Percentiles rank a stretch among this genome's conserved stretches.
phyloP scores from a whole-genome alignment of 2,888 invertebrate genomes.

The Scaeva pyrastri region DNA sequence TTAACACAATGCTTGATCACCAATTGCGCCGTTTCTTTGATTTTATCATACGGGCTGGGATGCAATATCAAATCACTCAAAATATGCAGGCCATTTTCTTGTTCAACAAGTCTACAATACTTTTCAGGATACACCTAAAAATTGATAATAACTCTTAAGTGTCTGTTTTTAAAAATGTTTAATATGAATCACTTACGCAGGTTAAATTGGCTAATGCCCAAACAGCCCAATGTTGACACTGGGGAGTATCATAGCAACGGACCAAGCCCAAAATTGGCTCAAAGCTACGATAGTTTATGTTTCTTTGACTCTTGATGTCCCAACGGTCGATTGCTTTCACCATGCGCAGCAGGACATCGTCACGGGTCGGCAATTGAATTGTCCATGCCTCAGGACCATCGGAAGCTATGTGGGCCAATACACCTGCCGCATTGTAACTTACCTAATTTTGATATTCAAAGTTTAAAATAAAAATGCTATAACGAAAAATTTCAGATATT shows the following conservation, averaged over 20 bases:
- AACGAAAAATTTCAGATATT: neutral
- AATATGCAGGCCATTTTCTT: constrained; percentile 92
- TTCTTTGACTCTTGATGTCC: constrained; percentile 93
- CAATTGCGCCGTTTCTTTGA: constrained; percentile 88
- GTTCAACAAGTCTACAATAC: constrained; percentile 94
- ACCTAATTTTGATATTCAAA: constrained; percentile 85
- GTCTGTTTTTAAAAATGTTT: neutral
- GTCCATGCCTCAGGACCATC: constrained; percentile 95
- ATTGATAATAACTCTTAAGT: constrained; percentile 77
- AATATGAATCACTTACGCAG: constrained; percentile 80
- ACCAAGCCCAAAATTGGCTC: constrained; percentile 95
- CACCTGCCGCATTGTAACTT: constrained; percentile 98
- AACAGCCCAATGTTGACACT: constrained; percentile 98
- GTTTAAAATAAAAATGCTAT: neutral
- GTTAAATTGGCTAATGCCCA: constrained; percentile 99
- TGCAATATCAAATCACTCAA: constrained; percentile 88
- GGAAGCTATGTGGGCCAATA: constrained; percentile 97
- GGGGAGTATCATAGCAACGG: constrained; percentile 92
- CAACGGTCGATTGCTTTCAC: constrained; percentile 93
- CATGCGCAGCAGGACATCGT: constrained; percentile 90
- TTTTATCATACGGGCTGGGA: constrained; percentile 87
- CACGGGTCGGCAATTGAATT: constrained; percentile 88
- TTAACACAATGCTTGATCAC: constrained; percentile 88
- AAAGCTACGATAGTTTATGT: constrained; percentile 98
- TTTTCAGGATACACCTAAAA: constrained; percentile 90